phyloP scores from a whole-genome alignment of 1,140 invertebrate genomes.

The Octopus bimaculoides region DNA sequence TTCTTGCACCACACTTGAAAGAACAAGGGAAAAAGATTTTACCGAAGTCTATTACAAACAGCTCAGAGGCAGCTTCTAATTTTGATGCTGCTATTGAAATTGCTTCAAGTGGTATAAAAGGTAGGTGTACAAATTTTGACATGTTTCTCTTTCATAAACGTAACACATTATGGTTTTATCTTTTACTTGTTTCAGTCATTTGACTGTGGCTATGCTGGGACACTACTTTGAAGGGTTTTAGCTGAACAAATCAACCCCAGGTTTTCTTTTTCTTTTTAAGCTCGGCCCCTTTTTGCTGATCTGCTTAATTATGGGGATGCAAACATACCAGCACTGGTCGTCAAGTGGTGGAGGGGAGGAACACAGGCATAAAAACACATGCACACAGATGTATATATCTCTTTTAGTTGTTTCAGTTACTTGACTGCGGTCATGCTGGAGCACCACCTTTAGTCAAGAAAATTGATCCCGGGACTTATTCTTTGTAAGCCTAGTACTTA shows the following conservation, averaged over 20 bases:
- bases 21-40: slow-evolving; percentile 65
- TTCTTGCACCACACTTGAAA: slow-evolving; percentile 68
- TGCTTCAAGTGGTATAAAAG: slow-evolving; percentile 68
- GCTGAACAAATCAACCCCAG: background rate
- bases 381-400: no score
- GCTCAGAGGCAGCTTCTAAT: slow-evolving; percentile 61
- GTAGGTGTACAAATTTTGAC: slow-evolving; percentile 26
- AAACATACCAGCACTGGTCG: no score
- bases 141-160: background rate
- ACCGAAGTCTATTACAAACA: slow-evolving; percentile 59
- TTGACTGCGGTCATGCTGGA: no score
- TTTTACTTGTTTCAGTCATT: background rate
- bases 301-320: no score
- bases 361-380: no score
- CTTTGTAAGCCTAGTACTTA: no score
- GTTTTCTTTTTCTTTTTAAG: background rate
- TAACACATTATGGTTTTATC: background rate
- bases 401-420: no score
- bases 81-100: slow-evolving; percentile 67
- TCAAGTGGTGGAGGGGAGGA: no score
- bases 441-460: no score
- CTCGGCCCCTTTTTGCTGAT: background rate
- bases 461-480: no score
- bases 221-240: background rate
- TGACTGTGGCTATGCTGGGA: background rate